These are phyloP conservation scores for Pangasius krempfi DNA, from an alignment of 2,797 vertebrate genomes.

Conservation along the genomic window DNA sequence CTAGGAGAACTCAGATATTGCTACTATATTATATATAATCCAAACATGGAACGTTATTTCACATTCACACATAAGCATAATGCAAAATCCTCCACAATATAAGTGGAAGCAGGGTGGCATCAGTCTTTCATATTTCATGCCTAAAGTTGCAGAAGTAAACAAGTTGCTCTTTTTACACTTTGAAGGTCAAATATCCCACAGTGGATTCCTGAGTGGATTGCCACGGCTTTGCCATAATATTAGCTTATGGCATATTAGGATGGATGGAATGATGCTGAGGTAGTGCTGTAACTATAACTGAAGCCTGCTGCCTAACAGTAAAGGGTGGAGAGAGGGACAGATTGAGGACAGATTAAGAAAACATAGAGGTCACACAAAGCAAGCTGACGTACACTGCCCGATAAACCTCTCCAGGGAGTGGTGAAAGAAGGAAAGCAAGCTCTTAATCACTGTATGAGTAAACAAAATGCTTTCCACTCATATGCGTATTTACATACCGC, in stretches of 20 bases:
- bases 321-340: conserved; percentile 32
- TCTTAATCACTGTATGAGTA: conserved; percentile 21
- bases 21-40: background rate
- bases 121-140: background rate
- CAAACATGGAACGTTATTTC: background rate
- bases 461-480: conserved; percentile 27
- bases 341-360: conserved; percentile 35
- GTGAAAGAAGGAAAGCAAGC: background rate
- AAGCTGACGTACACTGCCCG: background rate
- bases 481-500: background rate
- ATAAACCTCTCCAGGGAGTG: conserved; percentile 26
- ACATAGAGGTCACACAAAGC: conserved; percentile 36
- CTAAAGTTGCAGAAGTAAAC: conserved; percentile 13
- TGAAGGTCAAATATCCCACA: conserved; percentile 32
- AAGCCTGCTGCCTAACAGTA: conserved; percentile 22
- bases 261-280: conserved; percentile 35
- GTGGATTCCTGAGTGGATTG: background rate
- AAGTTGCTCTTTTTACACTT: conserved; percentile 30
- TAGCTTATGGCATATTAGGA: background rate
- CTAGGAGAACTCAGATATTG: background rate
- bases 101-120: background rate
- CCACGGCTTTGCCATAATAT: conserved; percentile 19
- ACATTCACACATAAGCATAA: background rate
- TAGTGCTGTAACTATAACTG: conserved; percentile 45
- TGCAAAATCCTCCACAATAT: background rate